phyloP scores from a whole-genome alignment of 2,888 invertebrate species.

The Athalia cordata region DNA sequence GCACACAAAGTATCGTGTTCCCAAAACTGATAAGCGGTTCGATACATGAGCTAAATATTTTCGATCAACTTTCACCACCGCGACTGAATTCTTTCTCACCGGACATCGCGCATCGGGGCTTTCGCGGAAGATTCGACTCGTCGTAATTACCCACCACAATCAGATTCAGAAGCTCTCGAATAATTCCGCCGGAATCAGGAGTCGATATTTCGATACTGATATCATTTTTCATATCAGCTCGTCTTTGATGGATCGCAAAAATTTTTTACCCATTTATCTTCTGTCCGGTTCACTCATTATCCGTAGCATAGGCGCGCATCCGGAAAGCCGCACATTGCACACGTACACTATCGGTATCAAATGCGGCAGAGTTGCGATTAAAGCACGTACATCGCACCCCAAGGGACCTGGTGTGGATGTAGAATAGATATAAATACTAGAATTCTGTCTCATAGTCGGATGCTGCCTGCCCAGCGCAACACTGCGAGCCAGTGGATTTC shows the following conservation, averaged over 20 bases:
- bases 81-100: background rate
- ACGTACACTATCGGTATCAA: conserved; percentile 36
- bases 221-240: background rate
- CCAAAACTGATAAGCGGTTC: conserved; percentile 13
- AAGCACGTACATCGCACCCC: conserved; percentile 64
- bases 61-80: background rate
- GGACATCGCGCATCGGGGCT: too few species aligned
- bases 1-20: conserved; percentile 1
- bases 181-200: too few species aligned
- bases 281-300: conserved; percentile 32
- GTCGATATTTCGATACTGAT: conserved; percentile 2
- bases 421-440: conserved; percentile 67
- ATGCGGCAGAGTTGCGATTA: conserved; percentile 61
- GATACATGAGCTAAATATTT: background rate
- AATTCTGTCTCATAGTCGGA: conserved; percentile 50
- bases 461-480: conserved; percentile 11
- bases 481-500: conserved; percentile 26
- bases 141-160: background rate
- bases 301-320: conserved; percentile 4
- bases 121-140: background rate
- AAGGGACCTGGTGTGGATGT: conserved; percentile 63
- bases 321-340: background rate
- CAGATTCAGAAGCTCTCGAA: background rate
- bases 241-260: background rate
- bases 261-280: conserved; percentile 29